Base-by-base conservation (phyloP, 2,113 vertebrate species). In the Tapirus terrestris region DNA sequence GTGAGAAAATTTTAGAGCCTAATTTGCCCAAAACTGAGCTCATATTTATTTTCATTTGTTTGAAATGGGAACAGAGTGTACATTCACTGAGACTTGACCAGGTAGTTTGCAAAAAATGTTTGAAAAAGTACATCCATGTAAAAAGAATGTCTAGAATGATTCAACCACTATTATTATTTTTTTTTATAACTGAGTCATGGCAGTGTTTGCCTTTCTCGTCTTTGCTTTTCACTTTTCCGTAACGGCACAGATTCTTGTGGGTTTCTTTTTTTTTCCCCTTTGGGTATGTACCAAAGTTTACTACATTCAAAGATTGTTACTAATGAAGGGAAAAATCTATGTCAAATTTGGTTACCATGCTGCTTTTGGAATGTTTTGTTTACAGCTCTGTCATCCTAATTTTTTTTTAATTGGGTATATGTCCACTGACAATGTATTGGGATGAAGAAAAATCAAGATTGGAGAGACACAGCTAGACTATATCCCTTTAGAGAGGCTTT, bases 91-190 rank as follows among this genome's bases (percentile, higher is more conserved):
- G 70, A 90, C 48, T 85, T 88, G 48, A 91, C 75, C 80, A 96
- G 75, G 75, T 87, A 89, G 56, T 85, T 94, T 82, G 21, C 58
- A 92, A 90, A 96, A 82, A 90, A 70, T 29, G 45, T 81, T 91
- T 89, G 85, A 73, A 75, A 94, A 96, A 97, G 36, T 39, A 77
- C 63, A 82, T 48, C 75, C 43, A 65, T 91, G 33, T 84, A 67
- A 84, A 86, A 94, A 84, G 80, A 98, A 96, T 61, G 83, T 88
- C 92, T 93, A 82, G 56, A 89, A 67, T 96, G 96, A 97, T 86
- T 95, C 72, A 87, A 45, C 25, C 45, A 33, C 77, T 91, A 73
- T 65, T 86, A 67, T 90, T 92, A 20, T 92, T 85, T 94, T 48
- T 96, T 96, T 96, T 85, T 51, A 80, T 61, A 43, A 89, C 87